Conservation (phyloP, 2,113 vertebrate species). For the Protobothrops flavoviridis region DNA sequence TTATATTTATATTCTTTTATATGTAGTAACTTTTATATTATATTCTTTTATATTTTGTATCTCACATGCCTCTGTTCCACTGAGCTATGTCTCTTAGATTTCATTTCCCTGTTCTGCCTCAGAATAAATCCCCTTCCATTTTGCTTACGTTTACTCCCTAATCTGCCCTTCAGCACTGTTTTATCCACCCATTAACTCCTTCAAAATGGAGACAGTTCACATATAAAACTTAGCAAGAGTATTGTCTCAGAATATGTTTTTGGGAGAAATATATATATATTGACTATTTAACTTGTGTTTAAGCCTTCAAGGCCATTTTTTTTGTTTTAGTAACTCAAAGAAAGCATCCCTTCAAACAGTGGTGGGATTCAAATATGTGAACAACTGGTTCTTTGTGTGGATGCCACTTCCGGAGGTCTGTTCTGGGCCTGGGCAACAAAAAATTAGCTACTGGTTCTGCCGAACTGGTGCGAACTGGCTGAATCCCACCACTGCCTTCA, state of each 20-base stretch:
- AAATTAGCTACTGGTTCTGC: too few species aligned
- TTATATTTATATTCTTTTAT: too few species aligned
- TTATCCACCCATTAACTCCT: not conserved
- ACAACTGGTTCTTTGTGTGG: too few species aligned
- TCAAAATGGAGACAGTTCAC: not conserved
- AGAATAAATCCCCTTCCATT: not conserved
- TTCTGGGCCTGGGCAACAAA: too few species aligned
- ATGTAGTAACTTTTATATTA: too few species aligned
- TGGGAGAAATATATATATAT: not conserved
- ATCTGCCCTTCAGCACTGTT: not conserved
- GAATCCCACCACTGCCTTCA: not conserved
- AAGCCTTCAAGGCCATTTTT: not conserved
- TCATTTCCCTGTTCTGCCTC: not conserved
- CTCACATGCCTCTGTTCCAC: not conserved
- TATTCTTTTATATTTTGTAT: not conserved
- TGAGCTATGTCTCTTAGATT: not conserved
- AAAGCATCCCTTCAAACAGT: not conserved
- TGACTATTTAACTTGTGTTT: not conserved
- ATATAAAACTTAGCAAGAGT: not conserved
- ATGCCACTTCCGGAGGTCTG: too few species aligned
- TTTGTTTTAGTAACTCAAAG: not conserved
- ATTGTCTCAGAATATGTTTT: not conserved
- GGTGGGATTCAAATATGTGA: too few species aligned
- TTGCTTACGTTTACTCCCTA: not conserved
- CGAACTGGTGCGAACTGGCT: too few species aligned